Conservation (phyloP, 2,888 invertebrate species). For the Diaperis boleti region DNA sequence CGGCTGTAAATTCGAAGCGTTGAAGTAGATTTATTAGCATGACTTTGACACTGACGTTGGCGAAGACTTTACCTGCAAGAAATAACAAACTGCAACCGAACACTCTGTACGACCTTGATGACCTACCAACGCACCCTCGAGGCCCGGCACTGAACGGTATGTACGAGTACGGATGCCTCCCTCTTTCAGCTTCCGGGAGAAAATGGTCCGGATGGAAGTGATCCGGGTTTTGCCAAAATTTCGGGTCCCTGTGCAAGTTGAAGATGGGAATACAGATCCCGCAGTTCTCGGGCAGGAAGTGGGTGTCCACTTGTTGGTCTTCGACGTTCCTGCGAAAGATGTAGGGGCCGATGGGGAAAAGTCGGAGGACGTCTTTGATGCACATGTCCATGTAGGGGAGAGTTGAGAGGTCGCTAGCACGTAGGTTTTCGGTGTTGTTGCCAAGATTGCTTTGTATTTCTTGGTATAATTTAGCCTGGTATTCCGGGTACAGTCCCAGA, state of each 20-base stretch:
- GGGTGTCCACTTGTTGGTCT: conserved; percentile 53
- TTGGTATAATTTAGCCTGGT: conserved; percentile 40
- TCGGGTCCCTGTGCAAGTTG: conserved; percentile 55
- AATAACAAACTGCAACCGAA: background rate
- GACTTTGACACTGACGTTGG: conserved; percentile 51
- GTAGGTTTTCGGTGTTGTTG: conserved; percentile 46
- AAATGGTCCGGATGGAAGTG: conserved; percentile 9
- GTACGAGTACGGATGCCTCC: background rate
- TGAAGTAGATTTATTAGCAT: conserved; percentile 54
- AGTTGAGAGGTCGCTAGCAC: conserved; percentile 52
- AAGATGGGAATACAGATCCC: conserved; percentile 55
- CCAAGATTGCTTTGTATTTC: conserved; percentile 42
- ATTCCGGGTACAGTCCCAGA: conserved; percentile 60
- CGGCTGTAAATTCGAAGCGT: conserved; percentile 53
- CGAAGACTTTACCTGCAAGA: conserved; percentile 56
- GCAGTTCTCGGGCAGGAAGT: conserved; percentile 52
- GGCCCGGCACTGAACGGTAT: conserved; percentile 6
- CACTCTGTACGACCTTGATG: background rate
- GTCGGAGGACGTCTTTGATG: conserved; percentile 56
- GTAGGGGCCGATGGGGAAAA: conserved; percentile 58
- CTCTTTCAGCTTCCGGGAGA: background rate
- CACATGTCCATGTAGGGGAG: conserved; percentile 57
- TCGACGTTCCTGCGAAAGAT: conserved; percentile 53
- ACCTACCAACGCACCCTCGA: background rate
- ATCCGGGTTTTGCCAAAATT: conserved; percentile 47